Evolutionary conservation across 2,888 invertebrate species (phyloP).

Genomic region (Kuschelorhynchus macadamiae): DNA sequence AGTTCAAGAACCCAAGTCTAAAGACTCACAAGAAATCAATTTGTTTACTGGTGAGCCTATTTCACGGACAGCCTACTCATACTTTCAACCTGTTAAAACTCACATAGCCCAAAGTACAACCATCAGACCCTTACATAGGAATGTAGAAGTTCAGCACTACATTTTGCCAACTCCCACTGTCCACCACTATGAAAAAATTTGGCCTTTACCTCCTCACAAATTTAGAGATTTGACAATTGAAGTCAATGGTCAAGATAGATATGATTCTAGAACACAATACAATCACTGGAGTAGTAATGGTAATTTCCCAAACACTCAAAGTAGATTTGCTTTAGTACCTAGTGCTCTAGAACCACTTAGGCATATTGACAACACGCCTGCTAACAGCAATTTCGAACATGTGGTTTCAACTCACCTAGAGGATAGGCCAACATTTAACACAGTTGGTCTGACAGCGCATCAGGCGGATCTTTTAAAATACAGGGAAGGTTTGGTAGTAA

Average conservation of each 20-base stretch:
- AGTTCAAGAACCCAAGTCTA: not conserved
- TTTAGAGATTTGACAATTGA: conserved; percentile 16
- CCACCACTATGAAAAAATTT: conserved; percentile 29
- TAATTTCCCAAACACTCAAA: not conserved
- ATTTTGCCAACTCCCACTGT: conserved; percentile 12
- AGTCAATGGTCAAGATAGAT: conserved; percentile 14
- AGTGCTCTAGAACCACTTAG: not conserved
- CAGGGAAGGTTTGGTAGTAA: not conserved
- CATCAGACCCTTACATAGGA: not conserved
- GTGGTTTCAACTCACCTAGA: too few species aligned
- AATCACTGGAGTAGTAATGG: not conserved
- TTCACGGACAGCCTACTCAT: too few species aligned
- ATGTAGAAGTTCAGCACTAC: conserved; percentile 7
- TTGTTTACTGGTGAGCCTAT: conserved; percentile 3
- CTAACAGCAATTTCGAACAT: too few species aligned
- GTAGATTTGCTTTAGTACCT: too few species aligned
- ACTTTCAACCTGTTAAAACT: too few species aligned
- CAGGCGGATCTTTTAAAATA: conserved; percentile 7
- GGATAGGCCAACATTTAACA: not conserved
- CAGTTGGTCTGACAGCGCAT: conserved; percentile 12
- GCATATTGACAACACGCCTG: not conserved
- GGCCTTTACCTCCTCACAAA: conserved; percentile 16
- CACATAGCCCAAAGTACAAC: conserved; percentile 4
- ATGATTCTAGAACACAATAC: conserved; percentile 13
- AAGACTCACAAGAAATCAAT: not conserved